Evolutionary conservation across 2,797 vertebrate genomes (phyloP).

Genomic region (Squalus acanthias): DNA sequence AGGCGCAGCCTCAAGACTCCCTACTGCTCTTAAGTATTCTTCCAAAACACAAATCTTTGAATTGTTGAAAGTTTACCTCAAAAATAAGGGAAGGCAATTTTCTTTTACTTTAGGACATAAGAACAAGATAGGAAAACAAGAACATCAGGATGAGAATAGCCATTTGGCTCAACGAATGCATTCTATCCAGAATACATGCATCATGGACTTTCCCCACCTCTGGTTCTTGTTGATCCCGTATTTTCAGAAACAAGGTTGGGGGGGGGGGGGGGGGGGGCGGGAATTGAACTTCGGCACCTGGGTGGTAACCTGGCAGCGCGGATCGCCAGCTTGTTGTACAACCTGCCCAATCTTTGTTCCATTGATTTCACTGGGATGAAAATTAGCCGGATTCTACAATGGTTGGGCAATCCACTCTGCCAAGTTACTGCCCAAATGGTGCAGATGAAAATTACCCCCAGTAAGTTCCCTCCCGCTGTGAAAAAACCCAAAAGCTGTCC

Average conservation of each 20-base stretch:
- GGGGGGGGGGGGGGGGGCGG: no score
- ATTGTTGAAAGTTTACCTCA: neutral
- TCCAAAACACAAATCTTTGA: neutral
- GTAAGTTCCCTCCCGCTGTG: neutral
- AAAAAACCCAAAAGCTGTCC: neutral
- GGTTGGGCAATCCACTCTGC: neutral
- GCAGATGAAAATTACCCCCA: neutral
- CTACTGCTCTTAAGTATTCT: neutral
- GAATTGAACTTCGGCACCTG: neutral
- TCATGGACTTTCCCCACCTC: neutral
- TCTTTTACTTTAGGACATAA: neutral
- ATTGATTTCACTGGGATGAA: neutral
- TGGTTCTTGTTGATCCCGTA: neutral
- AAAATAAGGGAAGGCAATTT: neutral
- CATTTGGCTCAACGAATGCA: neutral
- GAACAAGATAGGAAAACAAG: neutral
- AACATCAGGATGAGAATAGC: neutral
- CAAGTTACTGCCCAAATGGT: neutral
- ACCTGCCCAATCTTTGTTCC: neutral
- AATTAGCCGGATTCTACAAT: neutral
- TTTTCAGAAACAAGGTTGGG: neutral
- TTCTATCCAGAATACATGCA: neutral
- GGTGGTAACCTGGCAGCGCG: neutral
- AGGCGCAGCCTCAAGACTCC: neutral
- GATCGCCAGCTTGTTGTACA: neutral